A percentile compares a stretch with the other conserved stretches of the same genome.
phyloP scores from a whole-genome alignment of 2,113 vertebrate genomes.

The Fukomys damarensis region DNA sequence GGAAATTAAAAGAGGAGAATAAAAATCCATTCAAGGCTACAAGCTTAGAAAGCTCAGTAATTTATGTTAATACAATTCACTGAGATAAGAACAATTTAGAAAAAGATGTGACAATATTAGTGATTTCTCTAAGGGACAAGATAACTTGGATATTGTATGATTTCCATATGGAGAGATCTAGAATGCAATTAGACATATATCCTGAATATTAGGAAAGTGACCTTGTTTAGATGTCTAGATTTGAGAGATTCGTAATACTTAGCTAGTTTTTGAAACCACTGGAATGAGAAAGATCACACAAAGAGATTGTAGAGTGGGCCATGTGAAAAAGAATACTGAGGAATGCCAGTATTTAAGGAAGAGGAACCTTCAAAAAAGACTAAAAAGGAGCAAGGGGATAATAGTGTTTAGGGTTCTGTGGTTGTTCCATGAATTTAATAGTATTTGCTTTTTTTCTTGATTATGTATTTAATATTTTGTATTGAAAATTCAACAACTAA shows the following conservation, averaged over 20 bases:
- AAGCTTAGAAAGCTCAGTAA: neutral
- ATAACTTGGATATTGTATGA: conserved; percentile 9
- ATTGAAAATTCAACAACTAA: neutral
- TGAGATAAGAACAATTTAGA: neutral
- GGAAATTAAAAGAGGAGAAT: neutral
- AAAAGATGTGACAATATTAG: neutral
- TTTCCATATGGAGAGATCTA: neutral
- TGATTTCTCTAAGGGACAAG: neutral
- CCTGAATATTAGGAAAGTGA: neutral
- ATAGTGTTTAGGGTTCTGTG: neutral
- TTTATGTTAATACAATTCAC: neutral
- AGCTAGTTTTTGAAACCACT: neutral
- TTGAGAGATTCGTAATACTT: neutral
- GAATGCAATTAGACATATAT: neutral
- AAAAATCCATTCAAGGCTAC: neutral
- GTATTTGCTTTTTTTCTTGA: neutral
- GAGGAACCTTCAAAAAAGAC: neutral
- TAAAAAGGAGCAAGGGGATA: neutral
- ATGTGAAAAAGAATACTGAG: neutral
- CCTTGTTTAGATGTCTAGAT: neutral
- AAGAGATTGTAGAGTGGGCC: neutral
- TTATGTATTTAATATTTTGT: neutral
- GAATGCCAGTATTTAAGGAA: neutral
- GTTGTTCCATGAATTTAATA: conserved; percentile 13
- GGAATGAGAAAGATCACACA: neutral